Evolutionary conservation across 2,888 invertebrate species (phyloP), one percentile per base, ranked within the genome.

Genomic region (Zygogramma bicolorata): DNA sequence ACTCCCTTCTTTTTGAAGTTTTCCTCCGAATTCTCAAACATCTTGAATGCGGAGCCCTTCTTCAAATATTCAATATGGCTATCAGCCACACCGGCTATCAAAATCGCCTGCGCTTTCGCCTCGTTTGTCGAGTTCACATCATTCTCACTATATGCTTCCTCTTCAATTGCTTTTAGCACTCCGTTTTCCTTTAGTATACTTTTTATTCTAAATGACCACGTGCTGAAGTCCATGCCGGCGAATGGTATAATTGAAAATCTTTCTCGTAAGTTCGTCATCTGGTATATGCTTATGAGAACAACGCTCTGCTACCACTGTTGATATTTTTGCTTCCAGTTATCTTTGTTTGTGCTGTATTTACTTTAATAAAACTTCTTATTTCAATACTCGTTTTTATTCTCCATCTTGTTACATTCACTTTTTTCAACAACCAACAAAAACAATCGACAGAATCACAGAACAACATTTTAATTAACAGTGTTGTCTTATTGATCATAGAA

Each of bases 171-270:
- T 34, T 57, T 25, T 38, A 66, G 10, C n/a, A 22, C 65, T 34
- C 15, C 57, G 22, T 38, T 38, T 20, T 66, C 65, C 38, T 38
- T 34, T 7, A 66, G 31, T 57, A 66, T 57, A 57, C 65, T 57
- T 57, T 66, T 66, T 22, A 65, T 38, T 38, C 38, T 57, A n/a
- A 65, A 65, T n/a, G 57, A 15, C 65, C 57, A 65, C 65, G 65
- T 38, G 38, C 25, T 34, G 25, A 34, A 65, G 22, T 49, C 25
- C 22, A 25, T 15, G 1, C 65, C 58, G 38, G 65, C 65, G 34
- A 65, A 65, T 22, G 65, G 58, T 38, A 61, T 13, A 61, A 61
- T 61, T 38, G 20, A 40, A 15, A 22, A 61, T 61, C 22, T 38
- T 61, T 38, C 60, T 60, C n/a, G n/a, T n/a, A n/a, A n/a, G n/a